phyloP scores from a whole-genome alignment of 2,888 invertebrate genomes.

The Tenthredo amoena region DNA sequence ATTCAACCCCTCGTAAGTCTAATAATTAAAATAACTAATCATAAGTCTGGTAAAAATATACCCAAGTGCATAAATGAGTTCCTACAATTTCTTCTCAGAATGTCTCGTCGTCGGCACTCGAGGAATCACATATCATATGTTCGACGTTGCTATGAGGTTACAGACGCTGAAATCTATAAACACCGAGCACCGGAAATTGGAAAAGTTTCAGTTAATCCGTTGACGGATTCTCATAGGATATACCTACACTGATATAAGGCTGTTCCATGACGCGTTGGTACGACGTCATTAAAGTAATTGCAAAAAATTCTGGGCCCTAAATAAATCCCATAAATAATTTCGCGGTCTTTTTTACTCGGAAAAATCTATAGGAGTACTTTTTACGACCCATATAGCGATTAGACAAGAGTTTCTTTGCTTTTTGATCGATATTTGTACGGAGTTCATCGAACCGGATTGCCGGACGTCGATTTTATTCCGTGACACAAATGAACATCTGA shows the following conservation, averaged over 20 bases:
- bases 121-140: not conserved
- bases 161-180: conserved; percentile 66
- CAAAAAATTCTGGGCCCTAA: not conserved
- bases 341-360: not conserved
- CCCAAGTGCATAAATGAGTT: not conserved
- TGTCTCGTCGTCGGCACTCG: no score
- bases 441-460: not conserved
- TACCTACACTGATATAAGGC: not conserved
- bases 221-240: conserved; percentile 8
- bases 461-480: not conserved
- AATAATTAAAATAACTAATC: not conserved
- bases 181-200: conserved; percentile 70
- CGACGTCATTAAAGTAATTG: not conserved
- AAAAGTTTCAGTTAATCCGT: conserved; percentile 64
- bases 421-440: not conserved
- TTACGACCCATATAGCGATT: not conserved
- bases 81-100: not conserved
- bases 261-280: not conserved
- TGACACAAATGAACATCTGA: not conserved
- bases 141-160: not conserved
- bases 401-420: not conserved
- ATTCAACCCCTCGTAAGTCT: not conserved
- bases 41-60: not conserved
- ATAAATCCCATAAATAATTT: conserved; percentile 4
- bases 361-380: not conserved